Evolutionary conservation across 2,797 vertebrate species (phyloP).

Genomic region (Rhinoraja longicauda): DNA sequence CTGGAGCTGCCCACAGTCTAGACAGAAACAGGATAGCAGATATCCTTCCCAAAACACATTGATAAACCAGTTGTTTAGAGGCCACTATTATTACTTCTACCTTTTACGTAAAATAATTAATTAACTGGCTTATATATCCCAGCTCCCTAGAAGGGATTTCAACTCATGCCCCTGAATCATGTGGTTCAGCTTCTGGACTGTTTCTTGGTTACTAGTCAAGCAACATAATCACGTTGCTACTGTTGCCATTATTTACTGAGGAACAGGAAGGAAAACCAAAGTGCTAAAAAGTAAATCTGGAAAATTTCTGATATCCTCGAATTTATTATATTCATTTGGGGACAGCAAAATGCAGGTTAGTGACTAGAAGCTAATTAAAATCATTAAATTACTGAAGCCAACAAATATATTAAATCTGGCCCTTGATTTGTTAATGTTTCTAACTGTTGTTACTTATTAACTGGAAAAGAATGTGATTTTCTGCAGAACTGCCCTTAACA

Average conservation of each 20-base stretch:
- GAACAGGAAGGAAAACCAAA: not conserved
- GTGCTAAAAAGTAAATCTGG: not conserved
- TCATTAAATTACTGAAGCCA: not conserved
- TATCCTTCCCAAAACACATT: no score
- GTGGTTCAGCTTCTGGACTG: no score
- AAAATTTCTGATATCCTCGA: not conserved
- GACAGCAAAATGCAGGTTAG: not conserved
- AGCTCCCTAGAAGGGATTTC: no score
- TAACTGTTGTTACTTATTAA: not conserved
- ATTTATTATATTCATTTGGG: not conserved
- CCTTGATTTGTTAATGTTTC: not conserved
- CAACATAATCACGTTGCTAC: no score
- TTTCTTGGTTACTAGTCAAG: no score
- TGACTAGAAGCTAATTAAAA: not conserved
- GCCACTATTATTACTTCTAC: no score
- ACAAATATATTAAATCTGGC: not conserved
- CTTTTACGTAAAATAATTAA: no score
- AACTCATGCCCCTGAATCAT: no score
- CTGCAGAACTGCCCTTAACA: not conserved
- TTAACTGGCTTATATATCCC: no score
- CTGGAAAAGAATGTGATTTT: not conserved
- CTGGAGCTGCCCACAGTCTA: no score
- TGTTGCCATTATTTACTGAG: not conserved
- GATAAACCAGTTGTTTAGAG: no score
- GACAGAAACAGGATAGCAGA: no score